These are phyloP conservation scores for Erinaceus europaeus DNA, from an alignment of 2,113 vertebrate genomes.

Conservation along the genomic window DNA sequence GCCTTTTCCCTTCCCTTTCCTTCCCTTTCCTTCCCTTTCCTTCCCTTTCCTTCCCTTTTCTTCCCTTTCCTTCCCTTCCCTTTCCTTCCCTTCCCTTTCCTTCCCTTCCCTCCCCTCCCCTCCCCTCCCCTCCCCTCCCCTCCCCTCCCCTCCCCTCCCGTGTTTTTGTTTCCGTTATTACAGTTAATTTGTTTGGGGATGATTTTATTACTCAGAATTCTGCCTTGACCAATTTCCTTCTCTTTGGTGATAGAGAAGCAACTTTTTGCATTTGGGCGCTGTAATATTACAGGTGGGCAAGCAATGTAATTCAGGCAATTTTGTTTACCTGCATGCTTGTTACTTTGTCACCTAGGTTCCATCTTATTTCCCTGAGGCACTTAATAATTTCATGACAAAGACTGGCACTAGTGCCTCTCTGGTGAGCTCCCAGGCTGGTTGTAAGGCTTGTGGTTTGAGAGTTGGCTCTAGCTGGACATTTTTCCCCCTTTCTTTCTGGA, in stretches of 20 bases:
- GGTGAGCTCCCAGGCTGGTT: background rate
- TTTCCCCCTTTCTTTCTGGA: background rate
- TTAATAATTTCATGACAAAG: background rate
- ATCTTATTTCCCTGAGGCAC: background rate
- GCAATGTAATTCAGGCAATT: background rate
- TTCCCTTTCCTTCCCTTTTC: background rate
- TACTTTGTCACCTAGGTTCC: background rate
- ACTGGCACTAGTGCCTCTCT: background rate
- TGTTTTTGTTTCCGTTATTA: constrained; percentile 1
- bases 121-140: background rate
- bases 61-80: background rate
- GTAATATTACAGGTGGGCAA: background rate
- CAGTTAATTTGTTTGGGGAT: constrained; percentile 27
- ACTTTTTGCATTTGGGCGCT: constrained; percentile 4
- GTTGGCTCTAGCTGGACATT: background rate
- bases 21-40: background rate
- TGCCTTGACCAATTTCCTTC: background rate
- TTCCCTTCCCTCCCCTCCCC: background rate
- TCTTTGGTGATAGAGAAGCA: background rate
- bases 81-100: background rate
- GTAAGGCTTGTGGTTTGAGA: background rate
- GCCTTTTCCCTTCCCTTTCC: background rate
- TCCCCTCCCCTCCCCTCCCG: background rate
- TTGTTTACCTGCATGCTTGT: constrained; percentile 8
- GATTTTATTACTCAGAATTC: constrained; percentile 19